Evolutionary conservation across 2,113 vertebrate species (phyloP), one percentile per base, ranked within the genome.

Genomic region (Vulpes ferrilata): DNA sequence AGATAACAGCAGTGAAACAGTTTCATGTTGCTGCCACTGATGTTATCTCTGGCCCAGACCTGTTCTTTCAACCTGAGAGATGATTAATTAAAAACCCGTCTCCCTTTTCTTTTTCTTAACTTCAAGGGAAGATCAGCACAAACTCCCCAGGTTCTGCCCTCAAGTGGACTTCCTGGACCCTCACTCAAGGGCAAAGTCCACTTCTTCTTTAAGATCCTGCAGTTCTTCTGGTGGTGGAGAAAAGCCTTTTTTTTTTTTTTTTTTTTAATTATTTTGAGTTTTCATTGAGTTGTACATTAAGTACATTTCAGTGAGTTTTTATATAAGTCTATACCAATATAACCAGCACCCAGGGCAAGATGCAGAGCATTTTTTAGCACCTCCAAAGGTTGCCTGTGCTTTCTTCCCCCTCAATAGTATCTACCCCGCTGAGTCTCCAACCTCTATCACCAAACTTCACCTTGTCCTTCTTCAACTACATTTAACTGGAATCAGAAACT

Each of bases 11-110:
- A 90, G 82, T 1, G 16, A 96, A 95, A 90, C n/a, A 83, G 95
- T 97, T 98, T 97, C 97, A 25, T 73, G 97, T 84, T 94, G 90
- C 82, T 93, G 90, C 97, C 74, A 17, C 90, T 95, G 98, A 98
- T 98, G 91, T 90, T 98, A 98, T 98, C 97, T 76, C 88, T 62
- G 71, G 62, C 65, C 92, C 82, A 92, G 81, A 64, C 92, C 92
- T 74, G 53, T 65, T 96, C 92, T 92, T 93, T 97, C 94, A 96
- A 65, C 92, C 79, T 89, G 73, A 71, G 35, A 95, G 74, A 91
- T 94, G 91, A 96, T 96, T 88, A 91, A 89, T 71, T 59, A 57
- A 87, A 88, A 82, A 65, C 65, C 60, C 93, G 73, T 92, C 64
- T 89, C 96, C 69, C 20, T 92, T 83, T 86, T 74, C 51, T 87